These are phyloP conservation scores for Drosophila mercatorum DNA, from an alignment of 2,888 invertebrate genomes.

Conservation along the genomic window DNA sequence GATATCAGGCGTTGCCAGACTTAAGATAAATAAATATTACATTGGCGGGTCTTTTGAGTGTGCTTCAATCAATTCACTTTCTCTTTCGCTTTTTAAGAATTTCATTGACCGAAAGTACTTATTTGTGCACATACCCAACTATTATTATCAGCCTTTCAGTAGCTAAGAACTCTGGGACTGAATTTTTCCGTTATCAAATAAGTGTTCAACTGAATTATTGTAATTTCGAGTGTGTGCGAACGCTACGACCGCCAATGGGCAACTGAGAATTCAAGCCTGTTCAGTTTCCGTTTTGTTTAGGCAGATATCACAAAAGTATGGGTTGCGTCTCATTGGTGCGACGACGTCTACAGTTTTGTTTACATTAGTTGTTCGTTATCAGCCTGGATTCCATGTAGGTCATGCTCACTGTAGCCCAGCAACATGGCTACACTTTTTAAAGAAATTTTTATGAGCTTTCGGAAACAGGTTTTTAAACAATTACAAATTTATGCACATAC, in stretches of 20 bases:
- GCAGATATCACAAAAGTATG: conserved; percentile 40
- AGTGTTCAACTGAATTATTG: conserved; percentile 1
- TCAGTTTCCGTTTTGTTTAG: conserved; percentile 70
- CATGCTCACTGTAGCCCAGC: conserved; percentile 36
- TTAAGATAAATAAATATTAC: conserved; percentile 8
- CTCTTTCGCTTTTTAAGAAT: neutral
- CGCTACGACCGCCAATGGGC: conserved; percentile 54
- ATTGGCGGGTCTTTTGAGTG: conserved; percentile 43
- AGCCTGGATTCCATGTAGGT: conserved; percentile 45
- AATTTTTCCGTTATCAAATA: conserved; percentile 46
- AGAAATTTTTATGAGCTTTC: conserved; percentile 10
- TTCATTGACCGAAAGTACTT: conserved; percentile 15
- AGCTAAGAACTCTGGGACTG: neutral
- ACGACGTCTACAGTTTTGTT: conserved; percentile 30
- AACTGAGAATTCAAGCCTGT: conserved; percentile 51
- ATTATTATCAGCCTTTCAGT: conserved; percentile 14
- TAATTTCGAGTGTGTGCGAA: conserved; percentile 33
- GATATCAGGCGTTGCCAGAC: conserved; percentile 58
- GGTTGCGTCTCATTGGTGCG: conserved; percentile 8
- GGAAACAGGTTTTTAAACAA: conserved; percentile 41
- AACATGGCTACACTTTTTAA: conserved; percentile 18
- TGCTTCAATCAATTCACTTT: neutral
- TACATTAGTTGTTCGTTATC: conserved; percentile 48
- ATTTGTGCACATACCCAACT: conserved; percentile 41
- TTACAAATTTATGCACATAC: neutral